Base-by-base conservation (phyloP, 2,888 invertebrate species). In the Eulithis prunata region DNA sequence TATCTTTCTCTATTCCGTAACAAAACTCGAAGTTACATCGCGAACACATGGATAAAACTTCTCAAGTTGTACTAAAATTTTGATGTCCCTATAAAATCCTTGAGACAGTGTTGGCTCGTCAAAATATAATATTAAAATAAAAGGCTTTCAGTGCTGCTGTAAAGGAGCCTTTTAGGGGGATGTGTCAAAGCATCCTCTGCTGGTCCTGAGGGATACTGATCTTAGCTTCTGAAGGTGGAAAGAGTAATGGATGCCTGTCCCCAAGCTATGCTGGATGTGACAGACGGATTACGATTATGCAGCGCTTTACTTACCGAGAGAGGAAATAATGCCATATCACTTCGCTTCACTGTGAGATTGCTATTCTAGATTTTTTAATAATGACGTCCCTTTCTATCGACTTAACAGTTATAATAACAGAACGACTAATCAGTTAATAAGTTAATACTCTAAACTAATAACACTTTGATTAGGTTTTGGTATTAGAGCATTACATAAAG, bases 51-150 rank as follows among this genome's bases (percentile, higher is more conserved):
- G 54, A 71, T 73, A 71, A 70, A 70, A 71, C 63, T 74, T 73
- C 74, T 68, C 62, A 68, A 76, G 75, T 75, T 75, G 76, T 72
- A 82, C 78, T 83, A 78, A 84, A 84, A 82, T 75, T 82, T 85
- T 85, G 82, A 84, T 81, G 80, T 64, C 75, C 75, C 72, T 76
- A 79, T 83, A 83, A 84, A 85, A 82, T 79, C 76, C 74, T 79
- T 74, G 71, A 78, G 79, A 77, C 77, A 75, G 76, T 79, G 76
- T 77, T 71, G 71, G 73, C 75, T 78, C 78, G 75, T 80, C 77
- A 78, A 77, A 77, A 78, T 76, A 84, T 82, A 81, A 85, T 82
- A 85, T 81, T 75, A 68, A 77, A 79, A 81, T 79, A 79, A 82
- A 83, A 82, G 76, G 73, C 69, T 79, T 78, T 75, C 66, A 71